Conservation (phyloP, 1,140 invertebrate species). For the Sarcophaga bullata region DNA sequence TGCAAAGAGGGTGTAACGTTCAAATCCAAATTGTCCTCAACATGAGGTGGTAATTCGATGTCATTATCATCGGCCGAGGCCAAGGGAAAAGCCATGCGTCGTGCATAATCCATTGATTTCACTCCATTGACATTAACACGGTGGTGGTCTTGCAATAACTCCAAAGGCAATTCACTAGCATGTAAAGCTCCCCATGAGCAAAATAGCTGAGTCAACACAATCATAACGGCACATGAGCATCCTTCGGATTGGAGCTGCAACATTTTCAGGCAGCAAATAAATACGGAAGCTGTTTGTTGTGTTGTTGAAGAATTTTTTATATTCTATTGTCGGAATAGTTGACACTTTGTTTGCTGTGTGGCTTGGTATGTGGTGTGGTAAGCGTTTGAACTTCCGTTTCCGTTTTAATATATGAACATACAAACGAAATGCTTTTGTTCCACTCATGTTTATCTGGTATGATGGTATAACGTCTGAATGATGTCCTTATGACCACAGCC, state of each 20-base stretch:
- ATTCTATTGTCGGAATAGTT: not conserved
- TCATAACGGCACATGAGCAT: not conserved
- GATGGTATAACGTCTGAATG: not conserved
- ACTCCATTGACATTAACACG: not conserved
- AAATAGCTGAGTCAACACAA: conserved; percentile 24
- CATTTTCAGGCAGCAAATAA: not conserved
- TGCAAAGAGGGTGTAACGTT: not conserved
- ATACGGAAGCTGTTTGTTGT: not conserved
- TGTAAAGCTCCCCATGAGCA: not conserved
- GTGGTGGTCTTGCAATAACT: not conserved
- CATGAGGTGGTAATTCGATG: not conserved
- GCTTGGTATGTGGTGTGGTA: not conserved
- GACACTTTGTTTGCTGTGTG: not conserved
- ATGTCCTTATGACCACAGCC: no score
- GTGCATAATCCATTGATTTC: conserved; percentile 2
- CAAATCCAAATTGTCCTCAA: conserved; percentile 23
- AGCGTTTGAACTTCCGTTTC: conserved; percentile 4
- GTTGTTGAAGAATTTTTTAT: not conserved
- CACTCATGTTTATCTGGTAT: not conserved
- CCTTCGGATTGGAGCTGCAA: not conserved
- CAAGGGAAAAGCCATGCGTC: conserved; percentile 6
- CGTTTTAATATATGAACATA: not conserved
- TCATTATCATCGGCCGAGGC: not conserved
- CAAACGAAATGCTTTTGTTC: no score
- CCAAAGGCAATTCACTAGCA: conserved; percentile 18